Percentiles rank a stretch among this genome's conserved stretches.
These are phyloP conservation scores for Steinernema carpocapsae DNA, from an alignment of 2,888 invertebrate genomes.

Conservation along the genomic window DNA sequence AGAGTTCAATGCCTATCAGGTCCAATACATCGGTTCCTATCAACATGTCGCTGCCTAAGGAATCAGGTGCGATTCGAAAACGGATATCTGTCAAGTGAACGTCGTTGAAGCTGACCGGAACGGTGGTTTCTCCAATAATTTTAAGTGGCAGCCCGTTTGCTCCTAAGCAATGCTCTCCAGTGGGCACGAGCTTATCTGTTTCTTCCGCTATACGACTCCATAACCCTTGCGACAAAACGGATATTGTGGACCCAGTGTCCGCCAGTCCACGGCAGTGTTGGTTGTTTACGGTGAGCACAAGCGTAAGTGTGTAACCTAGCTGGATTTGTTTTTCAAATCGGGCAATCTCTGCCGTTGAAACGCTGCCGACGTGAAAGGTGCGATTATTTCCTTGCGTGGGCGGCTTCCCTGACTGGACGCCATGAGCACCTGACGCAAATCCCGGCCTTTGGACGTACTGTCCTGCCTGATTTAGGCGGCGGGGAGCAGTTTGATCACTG, in stretches of 20 bases:
- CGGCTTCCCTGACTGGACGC: too few relatives aligned
- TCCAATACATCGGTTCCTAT: background rate
- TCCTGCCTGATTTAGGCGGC: background rate
- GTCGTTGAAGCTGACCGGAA: background rate
- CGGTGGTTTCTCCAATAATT: background rate
- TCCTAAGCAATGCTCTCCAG: background rate
- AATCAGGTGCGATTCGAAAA: background rate
- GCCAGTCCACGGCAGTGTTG: background rate
- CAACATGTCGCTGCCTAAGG: background rate
- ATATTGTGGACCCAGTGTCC: background rate
- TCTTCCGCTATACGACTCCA: background rate
- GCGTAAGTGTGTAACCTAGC: background rate
- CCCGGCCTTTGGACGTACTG: background rate
- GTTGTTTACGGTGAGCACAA: background rate
- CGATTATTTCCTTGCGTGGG: too few relatives aligned
- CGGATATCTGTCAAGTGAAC: background rate
- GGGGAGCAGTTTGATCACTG: background rate
- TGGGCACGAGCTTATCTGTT: background rate
- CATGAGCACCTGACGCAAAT: too few relatives aligned
- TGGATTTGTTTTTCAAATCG: too few relatives aligned
- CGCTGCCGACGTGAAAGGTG: too few relatives aligned
- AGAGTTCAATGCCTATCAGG: background rate
- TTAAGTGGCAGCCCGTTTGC: background rate
- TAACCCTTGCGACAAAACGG: background rate
- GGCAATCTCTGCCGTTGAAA: too few relatives aligned